Evolutionary conservation across 1,140 invertebrate genomes (phyloP).

Genomic region (Globodera rostochiensis): DNA sequence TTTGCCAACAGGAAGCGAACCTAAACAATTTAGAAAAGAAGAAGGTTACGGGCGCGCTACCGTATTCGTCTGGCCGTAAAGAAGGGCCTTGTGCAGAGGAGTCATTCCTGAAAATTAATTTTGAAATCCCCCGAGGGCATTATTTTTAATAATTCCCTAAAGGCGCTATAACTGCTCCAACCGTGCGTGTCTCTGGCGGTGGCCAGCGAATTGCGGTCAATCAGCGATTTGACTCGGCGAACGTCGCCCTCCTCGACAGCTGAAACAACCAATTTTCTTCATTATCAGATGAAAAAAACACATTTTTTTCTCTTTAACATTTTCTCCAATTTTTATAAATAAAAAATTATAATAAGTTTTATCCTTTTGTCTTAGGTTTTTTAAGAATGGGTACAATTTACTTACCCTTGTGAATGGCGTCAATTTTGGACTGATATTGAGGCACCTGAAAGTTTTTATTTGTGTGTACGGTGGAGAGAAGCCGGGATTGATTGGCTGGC

Average conservation of each 20-base stretch:
- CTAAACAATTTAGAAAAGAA: background rate
- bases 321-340: too few species aligned
- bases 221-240: conserved; percentile 78
- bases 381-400: background rate
- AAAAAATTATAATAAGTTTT: too few species aligned
- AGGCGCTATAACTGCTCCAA: conserved; percentile 31
- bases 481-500: too few species aligned
- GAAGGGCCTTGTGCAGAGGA: conserved; percentile 85
- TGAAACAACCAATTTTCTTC: background rate
- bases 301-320: too few species aligned
- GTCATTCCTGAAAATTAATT: conserved; percentile 70
- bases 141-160: background rate
- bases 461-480: too few species aligned
- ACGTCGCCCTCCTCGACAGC: conserved; percentile 81
- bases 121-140: too few species aligned
- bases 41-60: conserved; percentile 9
- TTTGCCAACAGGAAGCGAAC: conserved; percentile 75
- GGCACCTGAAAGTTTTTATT: background rate
- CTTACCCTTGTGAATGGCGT: conserved; percentile 76
- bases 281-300: too few species aligned
- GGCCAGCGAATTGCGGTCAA: conserved; percentile 86
- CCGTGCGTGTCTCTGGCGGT: conserved; percentile 75
- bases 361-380: too few species aligned
- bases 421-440: conserved; percentile 76
- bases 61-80: conserved; percentile 68